phyloP scores from a whole-genome alignment of 2,797 vertebrate genomes.

The Sebastes elongatus region DNA sequence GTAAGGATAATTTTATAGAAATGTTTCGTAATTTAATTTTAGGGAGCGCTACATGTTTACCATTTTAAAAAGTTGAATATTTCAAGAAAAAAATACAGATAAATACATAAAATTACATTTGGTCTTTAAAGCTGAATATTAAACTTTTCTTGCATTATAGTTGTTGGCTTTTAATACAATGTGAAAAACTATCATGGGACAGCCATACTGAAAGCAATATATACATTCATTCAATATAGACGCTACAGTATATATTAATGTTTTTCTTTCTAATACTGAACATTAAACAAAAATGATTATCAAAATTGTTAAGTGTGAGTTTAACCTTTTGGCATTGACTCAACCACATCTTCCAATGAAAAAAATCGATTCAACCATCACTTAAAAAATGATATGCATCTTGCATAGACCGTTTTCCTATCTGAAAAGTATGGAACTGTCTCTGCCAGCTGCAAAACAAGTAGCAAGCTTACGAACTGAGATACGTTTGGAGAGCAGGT shows the following conservation, averaged over 20 bases:
- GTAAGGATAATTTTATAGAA: background rate
- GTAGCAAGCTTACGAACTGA: background rate
- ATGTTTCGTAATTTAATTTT: background rate
- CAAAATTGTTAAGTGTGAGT: slow-evolving; percentile 24
- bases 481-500: background rate
- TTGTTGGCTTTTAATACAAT: background rate
- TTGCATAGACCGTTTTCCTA: background rate
- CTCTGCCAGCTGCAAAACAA: slow-evolving; percentile 7
- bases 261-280: background rate
- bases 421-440: background rate
- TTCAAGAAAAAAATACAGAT: background rate
- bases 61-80: slow-evolving; percentile 10
- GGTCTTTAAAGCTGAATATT: background rate
- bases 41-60: background rate
- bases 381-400: background rate
- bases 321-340: slow-evolving; percentile 44
- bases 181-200: background rate
- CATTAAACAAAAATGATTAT: background rate
- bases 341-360: background rate
- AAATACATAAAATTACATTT: slow-evolving; percentile 1
- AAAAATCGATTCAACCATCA: background rate
- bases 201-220: background rate
- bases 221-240: background rate
- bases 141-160: background rate
- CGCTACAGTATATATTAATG: background rate